Percentiles rank a stretch among this genome's conserved stretches.
Evolutionary conservation across 1,140 invertebrate genomes (phyloP).

Genomic region (Zaprionus gabonicus): DNA sequence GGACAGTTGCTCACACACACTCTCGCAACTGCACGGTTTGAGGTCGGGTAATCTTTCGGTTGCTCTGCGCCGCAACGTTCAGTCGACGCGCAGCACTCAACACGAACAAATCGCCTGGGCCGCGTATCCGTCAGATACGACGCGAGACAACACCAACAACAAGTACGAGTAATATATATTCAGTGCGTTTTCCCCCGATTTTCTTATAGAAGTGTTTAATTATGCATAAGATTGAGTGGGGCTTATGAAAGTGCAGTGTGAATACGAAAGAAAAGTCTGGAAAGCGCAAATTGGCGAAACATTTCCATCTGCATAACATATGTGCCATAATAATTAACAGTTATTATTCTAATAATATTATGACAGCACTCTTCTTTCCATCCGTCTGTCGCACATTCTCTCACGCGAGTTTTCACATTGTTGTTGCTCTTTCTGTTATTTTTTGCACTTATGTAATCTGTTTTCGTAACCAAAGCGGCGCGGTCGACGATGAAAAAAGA

Average conservation of each 20-base stretch:
- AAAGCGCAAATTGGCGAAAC: neutral
- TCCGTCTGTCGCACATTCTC: conserved; percentile 15
- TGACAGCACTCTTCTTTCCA: conserved; percentile 14
- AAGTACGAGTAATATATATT: conserved; percentile 55
- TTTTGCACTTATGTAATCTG: conserved; percentile 77
- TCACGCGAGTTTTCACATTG: conserved; percentile 48
- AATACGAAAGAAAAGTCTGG: neutral
- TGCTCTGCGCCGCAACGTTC: conserved; percentile 47
- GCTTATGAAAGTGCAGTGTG: neutral
- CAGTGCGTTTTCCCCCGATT: conserved; percentile 58
- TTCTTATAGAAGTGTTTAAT: neutral
- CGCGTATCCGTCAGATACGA: conserved; percentile 74
- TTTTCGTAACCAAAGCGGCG: conserved; percentile 74
- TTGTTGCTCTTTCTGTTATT: conserved; percentile 25
- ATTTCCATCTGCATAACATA: neutral
- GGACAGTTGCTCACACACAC: neutral
- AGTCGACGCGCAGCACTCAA: conserved; percentile 82
- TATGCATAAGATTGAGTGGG: neutral
- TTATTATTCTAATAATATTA: conserved; percentile 18
- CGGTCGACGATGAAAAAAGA: conserved; percentile 30
- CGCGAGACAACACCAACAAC: conserved; percentile 55
- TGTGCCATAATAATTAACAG: conserved; percentile 23
- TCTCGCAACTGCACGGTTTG: neutral
- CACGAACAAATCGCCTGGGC: conserved; percentile 74
- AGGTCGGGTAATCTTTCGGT: conserved; percentile 45